phyloP scores from a whole-genome alignment of 2,888 invertebrate genomes.

The Chesias legatella region DNA sequence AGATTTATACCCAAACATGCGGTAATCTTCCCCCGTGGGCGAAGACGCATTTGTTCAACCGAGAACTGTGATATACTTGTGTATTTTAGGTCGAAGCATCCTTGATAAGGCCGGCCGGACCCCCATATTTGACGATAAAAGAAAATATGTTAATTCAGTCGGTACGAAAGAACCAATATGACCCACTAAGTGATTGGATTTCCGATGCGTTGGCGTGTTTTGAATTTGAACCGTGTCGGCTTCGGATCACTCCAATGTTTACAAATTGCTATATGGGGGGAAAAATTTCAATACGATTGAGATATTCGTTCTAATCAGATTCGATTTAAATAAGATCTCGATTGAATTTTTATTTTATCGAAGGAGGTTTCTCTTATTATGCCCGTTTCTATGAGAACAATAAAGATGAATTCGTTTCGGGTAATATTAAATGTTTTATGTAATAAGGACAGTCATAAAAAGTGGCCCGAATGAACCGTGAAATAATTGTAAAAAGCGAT shows the following conservation, averaged over 20 bases:
- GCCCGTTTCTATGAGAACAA: conserved; percentile 29
- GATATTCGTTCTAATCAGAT: conserved; percentile 52
- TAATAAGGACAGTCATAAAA: conserved; percentile 39
- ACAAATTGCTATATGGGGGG: conserved; percentile 60
- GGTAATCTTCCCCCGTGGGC: conserved; percentile 73
- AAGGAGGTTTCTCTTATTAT: conserved; percentile 22
- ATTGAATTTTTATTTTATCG: conserved; percentile 29
- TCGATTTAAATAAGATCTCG: conserved; percentile 45
- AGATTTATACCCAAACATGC: conserved; percentile 73
- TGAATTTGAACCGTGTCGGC: conserved; percentile 59
- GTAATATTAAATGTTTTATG: conserved; percentile 38
- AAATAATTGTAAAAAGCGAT: conserved; percentile 67
- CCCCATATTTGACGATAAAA: conserved; percentile 72
- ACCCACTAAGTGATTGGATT: conserved; percentile 79
- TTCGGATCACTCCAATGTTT: conserved; percentile 66
- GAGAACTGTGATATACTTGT: conserved; percentile 49
- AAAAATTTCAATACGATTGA: conserved; percentile 54
- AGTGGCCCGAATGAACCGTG: conserved; percentile 60
- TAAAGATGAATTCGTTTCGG: conserved; percentile 33
- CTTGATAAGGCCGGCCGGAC: conserved; percentile 67
- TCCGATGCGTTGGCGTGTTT: conserved; percentile 64
- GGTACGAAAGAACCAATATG: conserved; percentile 66
- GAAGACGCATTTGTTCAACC: conserved; percentile 68
- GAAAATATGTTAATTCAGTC: conserved; percentile 77
- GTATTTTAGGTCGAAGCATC: conserved; percentile 68